Evolutionary conservation across 2,113 vertebrate species (phyloP).

Genomic region (Diphyllodes magnificus): DNA sequence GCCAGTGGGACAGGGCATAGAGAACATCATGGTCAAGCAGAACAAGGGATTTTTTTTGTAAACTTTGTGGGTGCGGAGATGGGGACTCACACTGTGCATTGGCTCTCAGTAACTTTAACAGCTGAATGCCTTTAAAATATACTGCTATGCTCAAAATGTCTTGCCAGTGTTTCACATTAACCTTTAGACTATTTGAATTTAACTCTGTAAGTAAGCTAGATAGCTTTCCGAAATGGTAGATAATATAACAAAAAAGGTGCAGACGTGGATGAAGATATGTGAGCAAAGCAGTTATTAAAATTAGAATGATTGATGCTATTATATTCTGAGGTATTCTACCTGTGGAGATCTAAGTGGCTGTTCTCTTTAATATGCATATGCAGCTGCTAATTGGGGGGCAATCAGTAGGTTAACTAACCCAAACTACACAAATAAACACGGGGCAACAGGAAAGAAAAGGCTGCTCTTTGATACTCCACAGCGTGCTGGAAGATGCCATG

Average conservation of each 20-base stretch:
- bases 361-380: not conserved
- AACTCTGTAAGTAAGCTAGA: constrained; percentile 55
- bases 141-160: constrained; percentile 30
- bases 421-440: not conserved
- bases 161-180: constrained; percentile 48
- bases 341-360: not conserved
- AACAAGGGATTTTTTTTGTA: not conserved
- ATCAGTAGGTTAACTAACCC: not conserved
- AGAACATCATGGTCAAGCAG: not conserved
- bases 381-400: not conserved
- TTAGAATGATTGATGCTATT: not conserved
- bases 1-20: not conserved
- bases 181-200: constrained; percentile 61
- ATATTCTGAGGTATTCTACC: not conserved
- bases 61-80: not conserved
- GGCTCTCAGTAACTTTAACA: not conserved
- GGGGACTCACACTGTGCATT: not conserved
- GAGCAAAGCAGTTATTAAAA: constrained; percentile 58
- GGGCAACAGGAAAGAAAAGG: not conserved
- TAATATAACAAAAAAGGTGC: constrained; percentile 51
- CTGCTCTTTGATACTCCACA: not conserved
- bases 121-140: constrained; percentile 43
- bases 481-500: not conserved
- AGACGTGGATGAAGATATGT: constrained; percentile 25
- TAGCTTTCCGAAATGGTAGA: constrained; percentile 48